These are phyloP conservation scores for Tiliqua scincoides DNA, from an alignment of 2,113 vertebrate species.

Conservation along the genomic window DNA sequence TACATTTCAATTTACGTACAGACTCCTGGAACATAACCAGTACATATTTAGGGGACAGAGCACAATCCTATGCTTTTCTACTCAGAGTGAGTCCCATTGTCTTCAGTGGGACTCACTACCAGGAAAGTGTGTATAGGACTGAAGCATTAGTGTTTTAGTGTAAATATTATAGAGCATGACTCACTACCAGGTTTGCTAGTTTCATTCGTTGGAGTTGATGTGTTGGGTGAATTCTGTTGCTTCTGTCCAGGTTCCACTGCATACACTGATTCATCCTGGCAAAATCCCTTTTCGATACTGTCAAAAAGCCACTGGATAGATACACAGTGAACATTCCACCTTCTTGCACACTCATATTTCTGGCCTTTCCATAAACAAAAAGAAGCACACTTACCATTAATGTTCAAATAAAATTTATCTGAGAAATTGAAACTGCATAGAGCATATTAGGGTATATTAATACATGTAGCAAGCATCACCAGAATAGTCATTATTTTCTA, in stretches of 20 bases:
- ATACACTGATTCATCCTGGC: conserved; percentile 93
- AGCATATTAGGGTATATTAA: neutral
- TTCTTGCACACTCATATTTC: conserved; percentile 95
- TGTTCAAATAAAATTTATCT: neutral
- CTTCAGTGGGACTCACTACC: too few relatives aligned
- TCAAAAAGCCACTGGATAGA: conserved; percentile 94
- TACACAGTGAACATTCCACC: conserved; percentile 96
- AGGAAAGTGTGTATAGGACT: too few relatives aligned
- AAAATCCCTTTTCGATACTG: conserved; percentile 92
- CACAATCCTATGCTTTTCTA: too few relatives aligned
- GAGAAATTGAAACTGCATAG: neutral
- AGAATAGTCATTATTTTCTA: neutral
- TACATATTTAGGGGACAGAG: too few relatives aligned
- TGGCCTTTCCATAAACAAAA: conserved; percentile 80
- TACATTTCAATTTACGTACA: too few relatives aligned
- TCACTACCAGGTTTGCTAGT: conserved; percentile 76
- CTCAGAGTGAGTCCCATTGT: too few relatives aligned
- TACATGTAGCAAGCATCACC: neutral
- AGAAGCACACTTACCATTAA: conserved; percentile 6
- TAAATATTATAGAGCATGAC: conserved; percentile 41
- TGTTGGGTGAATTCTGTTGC: conserved; percentile 73
- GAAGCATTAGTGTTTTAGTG: too few relatives aligned
- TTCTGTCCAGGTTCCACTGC: conserved; percentile 71
- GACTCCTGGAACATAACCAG: too few relatives aligned
- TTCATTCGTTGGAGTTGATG: conserved; percentile 88